phyloP scores from a whole-genome alignment of 2,888 invertebrate genomes.

The Pardosa pseudoannulata region DNA sequence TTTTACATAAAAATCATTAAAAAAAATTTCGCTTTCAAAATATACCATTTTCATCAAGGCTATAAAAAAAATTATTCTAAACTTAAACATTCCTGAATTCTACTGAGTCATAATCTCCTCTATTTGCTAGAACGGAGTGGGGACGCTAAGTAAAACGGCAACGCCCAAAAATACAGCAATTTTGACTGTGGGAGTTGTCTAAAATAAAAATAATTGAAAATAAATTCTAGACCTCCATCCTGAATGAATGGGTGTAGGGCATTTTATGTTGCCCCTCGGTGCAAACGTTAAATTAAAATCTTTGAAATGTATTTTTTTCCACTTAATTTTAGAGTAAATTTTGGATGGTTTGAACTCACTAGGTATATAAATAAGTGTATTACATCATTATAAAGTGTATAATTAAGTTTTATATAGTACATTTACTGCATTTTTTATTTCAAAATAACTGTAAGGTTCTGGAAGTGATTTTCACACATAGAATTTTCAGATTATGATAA shows the following conservation, averaged over 20 bases:
- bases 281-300: neutral
- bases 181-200: constrained; percentile 3
- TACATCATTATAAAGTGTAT: too few species aligned
- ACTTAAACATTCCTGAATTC: neutral
- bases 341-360: too few species aligned
- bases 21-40: neutral
- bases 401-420: too few species aligned
- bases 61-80: too few species aligned
- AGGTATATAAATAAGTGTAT: too few species aligned
- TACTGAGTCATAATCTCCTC: neutral
- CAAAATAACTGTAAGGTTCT: too few species aligned
- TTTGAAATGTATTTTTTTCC: neutral
- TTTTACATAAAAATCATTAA: neutral
- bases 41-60: neutral
- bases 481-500: too few species aligned
- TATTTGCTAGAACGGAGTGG: neutral
- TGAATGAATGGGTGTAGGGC: neutral
- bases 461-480: too few species aligned
- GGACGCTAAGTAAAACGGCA: neutral
- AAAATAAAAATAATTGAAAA: constrained; percentile 10
- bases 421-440: too few species aligned
- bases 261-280: neutral
- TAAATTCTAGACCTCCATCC: neutral
- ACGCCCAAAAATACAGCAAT: neutral
- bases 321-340: too few species aligned